Evolutionary conservation across 2,113 vertebrate species (phyloP).

Genomic region (Pseudonaja textilis): DNA sequence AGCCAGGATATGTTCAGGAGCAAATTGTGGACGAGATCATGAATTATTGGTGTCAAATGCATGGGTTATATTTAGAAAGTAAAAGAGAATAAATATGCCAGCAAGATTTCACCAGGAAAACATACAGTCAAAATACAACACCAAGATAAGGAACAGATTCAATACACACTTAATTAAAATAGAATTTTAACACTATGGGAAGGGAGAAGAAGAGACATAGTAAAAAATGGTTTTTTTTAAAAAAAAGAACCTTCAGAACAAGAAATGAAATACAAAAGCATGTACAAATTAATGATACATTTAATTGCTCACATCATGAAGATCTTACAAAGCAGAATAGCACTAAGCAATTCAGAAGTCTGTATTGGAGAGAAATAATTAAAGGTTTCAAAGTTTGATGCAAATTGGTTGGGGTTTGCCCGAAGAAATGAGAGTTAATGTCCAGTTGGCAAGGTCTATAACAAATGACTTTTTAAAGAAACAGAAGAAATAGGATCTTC

Average conservation of each 20-base stretch:
- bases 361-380: neutral
- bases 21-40: neutral
- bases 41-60: neutral
- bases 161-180: neutral
- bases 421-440: neutral
- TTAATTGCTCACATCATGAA: neutral
- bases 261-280: neutral
- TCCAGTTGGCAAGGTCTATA: neutral
- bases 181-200: neutral
- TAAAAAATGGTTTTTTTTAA: neutral
- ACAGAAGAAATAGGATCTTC: neutral
- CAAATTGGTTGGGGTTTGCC: neutral
- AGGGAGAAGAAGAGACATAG: neutral
- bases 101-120: neutral
- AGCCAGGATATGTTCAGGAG: neutral
- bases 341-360: neutral
- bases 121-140: neutral
- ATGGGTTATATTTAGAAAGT: neutral
- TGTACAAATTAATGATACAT: neutral
- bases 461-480: neutral
- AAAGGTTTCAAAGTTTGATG: neutral
- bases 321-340: neutral
- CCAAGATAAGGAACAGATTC: neutral
- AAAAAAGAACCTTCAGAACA: neutral
- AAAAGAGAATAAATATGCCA: neutral